A percentile compares a stretch with the other conserved stretches of the same genome.
Evolutionary conservation across 2,888 invertebrate species (phyloP).

Genomic region (Aromia moschata): DNA sequence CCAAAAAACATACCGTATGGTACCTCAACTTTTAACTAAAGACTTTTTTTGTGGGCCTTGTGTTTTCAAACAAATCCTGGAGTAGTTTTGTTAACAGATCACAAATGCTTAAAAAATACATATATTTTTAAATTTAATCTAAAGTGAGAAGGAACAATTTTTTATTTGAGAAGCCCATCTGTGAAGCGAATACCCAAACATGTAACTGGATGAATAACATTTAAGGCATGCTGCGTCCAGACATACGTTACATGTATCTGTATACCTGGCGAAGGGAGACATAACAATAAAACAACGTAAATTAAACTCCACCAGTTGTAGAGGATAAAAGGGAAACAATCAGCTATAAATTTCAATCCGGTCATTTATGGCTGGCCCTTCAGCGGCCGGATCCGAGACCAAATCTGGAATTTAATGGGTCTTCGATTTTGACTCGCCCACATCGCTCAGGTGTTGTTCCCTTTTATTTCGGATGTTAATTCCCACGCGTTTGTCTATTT

Average conservation of each 20-base stretch:
- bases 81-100: too few species aligned
- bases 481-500: constrained; percentile 24
- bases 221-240: background rate
- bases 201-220: too few species aligned
- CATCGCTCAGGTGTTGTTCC: constrained; percentile 34
- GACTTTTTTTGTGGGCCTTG: too few species aligned
- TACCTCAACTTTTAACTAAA: too few species aligned
- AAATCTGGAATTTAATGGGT: constrained; percentile 29
- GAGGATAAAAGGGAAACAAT: constrained; percentile 37
- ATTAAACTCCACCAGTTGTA: constrained; percentile 1
- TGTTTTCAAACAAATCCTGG: too few species aligned
- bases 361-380: constrained; percentile 33
- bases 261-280: constrained; percentile 3
- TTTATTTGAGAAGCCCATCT: too few species aligned
- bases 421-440: constrained; percentile 32
- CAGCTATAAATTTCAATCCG: constrained; percentile 36
- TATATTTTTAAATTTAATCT: too few species aligned
- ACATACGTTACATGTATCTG: constrained; percentile 1
- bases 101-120: too few species aligned
- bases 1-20: too few species aligned
- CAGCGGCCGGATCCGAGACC: constrained; percentile 21
- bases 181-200: too few species aligned
- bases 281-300: constrained; percentile 7
- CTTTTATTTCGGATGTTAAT: constrained; percentile 25
- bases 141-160: too few species aligned